A percentile compares a stretch with the other conserved stretches of the same genome.
Conservation (phyloP, 2,797 vertebrate species). For the Chelmon rostratus region DNA sequence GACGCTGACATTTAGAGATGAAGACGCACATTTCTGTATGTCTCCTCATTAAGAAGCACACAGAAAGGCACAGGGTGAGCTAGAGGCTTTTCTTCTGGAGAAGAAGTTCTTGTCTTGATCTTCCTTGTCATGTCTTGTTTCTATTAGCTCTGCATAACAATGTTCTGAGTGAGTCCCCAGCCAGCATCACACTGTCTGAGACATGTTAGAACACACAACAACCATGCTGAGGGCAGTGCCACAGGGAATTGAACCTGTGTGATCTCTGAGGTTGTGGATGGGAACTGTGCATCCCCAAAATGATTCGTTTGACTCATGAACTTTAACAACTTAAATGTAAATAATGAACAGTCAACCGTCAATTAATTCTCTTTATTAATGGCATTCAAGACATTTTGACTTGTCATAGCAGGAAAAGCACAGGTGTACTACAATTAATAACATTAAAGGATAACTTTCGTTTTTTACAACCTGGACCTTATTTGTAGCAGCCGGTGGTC, state of each 20-base stretch:
- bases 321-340: not conserved
- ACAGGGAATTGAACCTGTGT: not conserved
- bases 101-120: constrained; percentile 20
- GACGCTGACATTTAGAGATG: constrained; percentile 36
- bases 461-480: no score
- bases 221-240: not conserved
- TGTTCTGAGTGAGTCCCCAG: constrained; percentile 28
- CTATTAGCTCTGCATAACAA: constrained; percentile 14
- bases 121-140: constrained; percentile 33
- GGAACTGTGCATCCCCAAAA: not conserved
- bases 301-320: not conserved
- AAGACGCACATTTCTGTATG: constrained; percentile 37
- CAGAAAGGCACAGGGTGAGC: constrained; percentile 7
- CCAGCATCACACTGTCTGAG: constrained; percentile 1
- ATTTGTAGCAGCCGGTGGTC: no score
- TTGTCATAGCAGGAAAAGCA: not conserved
- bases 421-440: not conserved
- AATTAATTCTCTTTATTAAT: not conserved
- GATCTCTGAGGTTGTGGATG: not conserved
- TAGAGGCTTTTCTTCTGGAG: constrained; percentile 17
- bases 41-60: constrained; percentile 31
- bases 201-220: constrained; percentile 3
- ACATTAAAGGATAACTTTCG: no score
- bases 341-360: not conserved
- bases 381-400: not conserved